phyloP scores from a whole-genome alignment of 2,113 vertebrate genomes.

The Catharus bicknelli region DNA sequence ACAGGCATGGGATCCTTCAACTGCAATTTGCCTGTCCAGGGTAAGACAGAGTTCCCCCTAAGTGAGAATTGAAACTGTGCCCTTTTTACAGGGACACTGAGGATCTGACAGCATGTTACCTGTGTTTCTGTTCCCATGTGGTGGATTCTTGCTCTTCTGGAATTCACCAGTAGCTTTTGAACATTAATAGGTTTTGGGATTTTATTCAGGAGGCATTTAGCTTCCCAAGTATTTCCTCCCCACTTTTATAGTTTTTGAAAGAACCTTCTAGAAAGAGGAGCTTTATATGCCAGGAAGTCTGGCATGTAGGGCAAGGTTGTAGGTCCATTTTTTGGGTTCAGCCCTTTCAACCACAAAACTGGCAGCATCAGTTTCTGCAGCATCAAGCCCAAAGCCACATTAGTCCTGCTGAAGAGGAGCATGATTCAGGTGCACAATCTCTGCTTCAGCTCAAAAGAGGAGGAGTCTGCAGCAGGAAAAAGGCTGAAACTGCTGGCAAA shows the following conservation, averaged over 20 bases:
- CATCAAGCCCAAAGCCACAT: neutral
- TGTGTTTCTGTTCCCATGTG: neutral
- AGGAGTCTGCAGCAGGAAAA: neutral
- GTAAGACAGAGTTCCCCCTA: neutral
- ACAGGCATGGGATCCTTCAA: neutral
- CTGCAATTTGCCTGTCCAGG: accelerated
- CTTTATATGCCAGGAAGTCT: neutral
- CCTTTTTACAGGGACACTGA: neutral
- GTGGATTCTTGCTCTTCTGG: neutral
- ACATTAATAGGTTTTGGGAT: neutral
- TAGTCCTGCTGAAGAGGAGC: neutral
- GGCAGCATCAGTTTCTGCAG: neutral
- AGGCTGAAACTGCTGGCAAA: neutral
- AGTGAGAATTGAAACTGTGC: neutral
- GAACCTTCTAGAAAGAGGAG: neutral
- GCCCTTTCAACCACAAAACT: slow-evolving; percentile 14
- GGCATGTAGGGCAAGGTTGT: neutral
- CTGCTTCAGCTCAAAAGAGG: neutral
- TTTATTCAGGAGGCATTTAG: neutral
- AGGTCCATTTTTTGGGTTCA: slow-evolving; percentile 7
- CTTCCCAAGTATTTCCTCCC: slow-evolving; percentile 9
- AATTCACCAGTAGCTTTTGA: neutral
- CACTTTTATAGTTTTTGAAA: neutral
- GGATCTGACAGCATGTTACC: accelerated
- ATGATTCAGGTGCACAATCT: neutral